These are phyloP conservation scores for Archivesica marissinica DNA, from an alignment of 1,140 invertebrate species.

Conservation along the genomic window DNA sequence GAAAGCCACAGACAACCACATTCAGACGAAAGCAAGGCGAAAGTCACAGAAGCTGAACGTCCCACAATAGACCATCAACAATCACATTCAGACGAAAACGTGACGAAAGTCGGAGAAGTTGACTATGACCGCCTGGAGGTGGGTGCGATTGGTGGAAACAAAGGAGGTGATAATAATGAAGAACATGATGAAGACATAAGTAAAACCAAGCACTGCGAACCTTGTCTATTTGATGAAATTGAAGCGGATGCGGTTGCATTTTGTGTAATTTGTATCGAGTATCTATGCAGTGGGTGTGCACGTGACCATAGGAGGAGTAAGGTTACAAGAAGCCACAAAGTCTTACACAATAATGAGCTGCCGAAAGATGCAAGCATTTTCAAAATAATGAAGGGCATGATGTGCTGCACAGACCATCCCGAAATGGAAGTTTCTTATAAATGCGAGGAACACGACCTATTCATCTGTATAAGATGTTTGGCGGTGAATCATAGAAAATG, in stretches of 20 bases:
- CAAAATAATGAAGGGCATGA: background rate
- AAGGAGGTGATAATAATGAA: background rate
- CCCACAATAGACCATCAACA: too few species aligned
- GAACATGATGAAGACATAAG: background rate
- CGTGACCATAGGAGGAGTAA: conserved; percentile 34
- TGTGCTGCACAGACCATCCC: conserved; percentile 7
- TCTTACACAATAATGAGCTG: conserved; percentile 15
- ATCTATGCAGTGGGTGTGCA: conserved; percentile 7
- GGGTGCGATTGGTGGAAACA: too few species aligned
- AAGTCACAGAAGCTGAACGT: too few species aligned
- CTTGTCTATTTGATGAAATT: conserved; percentile 18
- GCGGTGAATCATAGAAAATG: conserved; percentile 28
- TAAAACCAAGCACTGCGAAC: background rate
- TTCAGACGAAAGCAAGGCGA: too few species aligned
- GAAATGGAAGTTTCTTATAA: conserved; percentile 18
- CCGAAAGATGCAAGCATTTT: background rate
- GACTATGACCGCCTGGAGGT: too few species aligned
- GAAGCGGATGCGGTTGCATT: conserved; percentile 12
- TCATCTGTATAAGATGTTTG: conserved; percentile 32
- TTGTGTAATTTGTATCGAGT: conserved; percentile 30
- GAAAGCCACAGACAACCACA: too few species aligned
- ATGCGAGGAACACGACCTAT: conserved; percentile 9
- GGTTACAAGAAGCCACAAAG: conserved; percentile 29
- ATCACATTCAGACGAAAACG: too few species aligned
- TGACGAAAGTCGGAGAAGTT: too few species aligned